Evolutionary conservation across 1,140 invertebrate genomes (phyloP).

Genomic region (Drosophila elegans): DNA sequence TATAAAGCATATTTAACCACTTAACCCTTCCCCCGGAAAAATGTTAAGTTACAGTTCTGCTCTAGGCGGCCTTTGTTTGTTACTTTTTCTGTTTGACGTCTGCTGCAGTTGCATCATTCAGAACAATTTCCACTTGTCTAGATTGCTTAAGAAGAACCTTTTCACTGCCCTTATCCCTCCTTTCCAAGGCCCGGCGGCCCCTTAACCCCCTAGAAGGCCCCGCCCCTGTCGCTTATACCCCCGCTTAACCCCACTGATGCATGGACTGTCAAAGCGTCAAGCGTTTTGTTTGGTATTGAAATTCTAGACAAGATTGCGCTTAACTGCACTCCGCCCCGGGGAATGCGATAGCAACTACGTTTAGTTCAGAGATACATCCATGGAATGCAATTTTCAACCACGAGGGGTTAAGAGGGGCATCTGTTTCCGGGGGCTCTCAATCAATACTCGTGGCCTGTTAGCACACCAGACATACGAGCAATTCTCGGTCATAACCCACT

Average conservation of each 20-base stretch:
- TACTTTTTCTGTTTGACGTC: constrained; percentile 31
- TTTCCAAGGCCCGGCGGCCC: background rate
- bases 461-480: constrained; percentile 41
- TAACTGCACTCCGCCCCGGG: constrained; percentile 45
- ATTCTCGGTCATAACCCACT: constrained; percentile 36
- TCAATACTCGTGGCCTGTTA: constrained; percentile 6
- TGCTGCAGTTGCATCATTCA: constrained; percentile 44
- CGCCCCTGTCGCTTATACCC: background rate
- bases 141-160: constrained; percentile 32
- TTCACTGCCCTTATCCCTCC: constrained; percentile 8
- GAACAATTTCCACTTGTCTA: constrained; percentile 49
- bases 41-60: constrained; percentile 18
- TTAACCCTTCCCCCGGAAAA: background rate
- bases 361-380: constrained; percentile 27
- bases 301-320: constrained; percentile 75
- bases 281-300: constrained; percentile 74
- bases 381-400: constrained; percentile 35
- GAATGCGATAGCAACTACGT: constrained; percentile 24
- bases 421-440: background rate
- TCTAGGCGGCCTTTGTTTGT: constrained; percentile 23
- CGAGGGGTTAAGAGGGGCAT: background rate
- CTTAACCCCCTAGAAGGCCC: background rate
- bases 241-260: background rate
- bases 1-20: background rate
- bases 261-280: constrained; percentile 66